Evolutionary conservation across 1,140 invertebrate genomes (phyloP).

Genomic region (Myzus persicae): DNA sequence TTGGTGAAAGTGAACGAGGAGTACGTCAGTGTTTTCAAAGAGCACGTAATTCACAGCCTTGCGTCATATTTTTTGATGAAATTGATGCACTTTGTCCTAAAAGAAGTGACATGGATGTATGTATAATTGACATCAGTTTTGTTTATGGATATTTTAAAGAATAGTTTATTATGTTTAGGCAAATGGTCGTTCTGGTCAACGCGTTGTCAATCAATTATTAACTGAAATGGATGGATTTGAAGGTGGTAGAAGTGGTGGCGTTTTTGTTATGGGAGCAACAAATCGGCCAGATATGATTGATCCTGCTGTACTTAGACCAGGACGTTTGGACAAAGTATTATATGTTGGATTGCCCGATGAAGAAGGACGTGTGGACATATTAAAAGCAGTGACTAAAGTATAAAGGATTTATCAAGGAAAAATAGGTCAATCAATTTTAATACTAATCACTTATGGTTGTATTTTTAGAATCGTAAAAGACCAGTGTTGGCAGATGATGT

Average conservation of each 20-base stretch:
- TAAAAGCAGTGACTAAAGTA: constrained; percentile 90
- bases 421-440: background rate
- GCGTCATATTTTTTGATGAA: constrained; percentile 99
- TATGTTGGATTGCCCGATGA: constrained; percentile 90
- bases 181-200: constrained; percentile 64
- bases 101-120: constrained; percentile 77
- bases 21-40: constrained; percentile 94
- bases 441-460: background rate
- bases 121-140: background rate
- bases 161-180: constrained; percentile 65
- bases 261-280: constrained; percentile 94
- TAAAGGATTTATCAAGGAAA: background rate
- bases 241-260: constrained; percentile 76
- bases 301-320: constrained; percentile 92
- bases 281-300: constrained; percentile 98
- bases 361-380: constrained; percentile 85
- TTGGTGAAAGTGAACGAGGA: constrained; percentile 97
- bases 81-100: constrained; percentile 95
- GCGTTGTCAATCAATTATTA: constrained; percentile 95
- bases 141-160: background rate
- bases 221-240: constrained; percentile 99
- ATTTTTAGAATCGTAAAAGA: constrained; percentile 75
- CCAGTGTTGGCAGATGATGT: constrained; percentile 81
- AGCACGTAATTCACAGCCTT: constrained; percentile 93
- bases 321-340: constrained; percentile 91